A percentile compares a stretch with the other conserved stretches of the same genome.
Evolutionary conservation across 2,888 invertebrate species (phyloP).

Genomic region (Heliconius ismenius): DNA sequence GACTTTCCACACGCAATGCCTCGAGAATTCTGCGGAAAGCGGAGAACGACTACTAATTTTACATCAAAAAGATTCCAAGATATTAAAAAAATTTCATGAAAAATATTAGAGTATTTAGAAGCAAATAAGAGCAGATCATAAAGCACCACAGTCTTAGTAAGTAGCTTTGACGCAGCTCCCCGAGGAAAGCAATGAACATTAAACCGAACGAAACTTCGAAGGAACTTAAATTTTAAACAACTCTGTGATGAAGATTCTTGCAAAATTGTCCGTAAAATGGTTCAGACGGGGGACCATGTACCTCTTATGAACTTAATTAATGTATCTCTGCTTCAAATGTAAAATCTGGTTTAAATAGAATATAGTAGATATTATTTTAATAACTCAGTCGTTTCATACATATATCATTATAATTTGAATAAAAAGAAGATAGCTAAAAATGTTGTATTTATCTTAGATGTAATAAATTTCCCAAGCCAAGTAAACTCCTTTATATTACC

Average conservation of each 20-base stretch:
- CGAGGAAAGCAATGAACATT: constrained; percentile 46
- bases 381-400: not conserved
- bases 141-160: constrained; percentile 50
- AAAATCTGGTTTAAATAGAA: constrained; percentile 36
- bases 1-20: too few species aligned
- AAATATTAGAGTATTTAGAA: constrained; percentile 44
- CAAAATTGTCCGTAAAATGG: constrained; percentile 55
- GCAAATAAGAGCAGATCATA: constrained; percentile 51
- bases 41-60: too few species aligned
- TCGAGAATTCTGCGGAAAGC: too few species aligned
- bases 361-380: constrained; percentile 29
- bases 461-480: not conserved
- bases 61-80: constrained; percentile 9
- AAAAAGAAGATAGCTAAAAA: not conserved
- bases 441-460: not conserved
- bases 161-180: constrained; percentile 48
- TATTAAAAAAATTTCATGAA: constrained; percentile 43
- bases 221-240: constrained; percentile 48
- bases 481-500: not conserved
- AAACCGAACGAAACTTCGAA: constrained; percentile 47
- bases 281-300: constrained; percentile 44
- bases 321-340: constrained; percentile 34
- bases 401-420: constrained; percentile 1
- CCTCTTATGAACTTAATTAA: constrained; percentile 40
- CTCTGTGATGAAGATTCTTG: constrained; percentile 50